Evolutionary conservation across 2,113 vertebrate species (phyloP).

Genomic region (Furnarius figulus): DNA sequence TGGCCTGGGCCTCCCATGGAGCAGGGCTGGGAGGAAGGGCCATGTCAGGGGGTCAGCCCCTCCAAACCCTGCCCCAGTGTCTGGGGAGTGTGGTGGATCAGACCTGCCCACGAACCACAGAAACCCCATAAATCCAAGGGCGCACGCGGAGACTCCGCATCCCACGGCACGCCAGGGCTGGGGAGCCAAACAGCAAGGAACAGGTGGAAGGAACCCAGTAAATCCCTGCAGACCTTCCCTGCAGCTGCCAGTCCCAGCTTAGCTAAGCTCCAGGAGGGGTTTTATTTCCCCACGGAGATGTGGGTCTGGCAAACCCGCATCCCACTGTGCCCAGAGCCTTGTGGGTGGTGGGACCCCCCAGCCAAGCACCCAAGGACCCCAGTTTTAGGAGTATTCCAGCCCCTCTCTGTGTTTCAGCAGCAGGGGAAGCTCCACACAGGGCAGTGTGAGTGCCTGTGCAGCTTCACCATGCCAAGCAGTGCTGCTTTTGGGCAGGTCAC

Average conservation of each 20-base stretch:
- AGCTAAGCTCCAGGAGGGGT: background rate
- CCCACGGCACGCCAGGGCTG: accelerated
- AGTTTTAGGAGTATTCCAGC: background rate
- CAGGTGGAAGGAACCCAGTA: background rate
- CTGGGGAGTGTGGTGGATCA: background rate
- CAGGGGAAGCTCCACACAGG: background rate
- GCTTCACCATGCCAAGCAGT: background rate
- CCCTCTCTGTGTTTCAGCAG: background rate
- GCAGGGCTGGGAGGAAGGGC: background rate
- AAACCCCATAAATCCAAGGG: background rate
- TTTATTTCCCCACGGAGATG: background rate
- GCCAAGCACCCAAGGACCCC: background rate
- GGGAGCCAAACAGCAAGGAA: background rate
- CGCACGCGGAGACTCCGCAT: accelerated
- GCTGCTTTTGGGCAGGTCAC: background rate
- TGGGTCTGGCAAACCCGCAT: background rate
- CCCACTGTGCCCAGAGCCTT: accelerated
- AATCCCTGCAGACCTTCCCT: background rate
- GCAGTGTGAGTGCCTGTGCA: background rate
- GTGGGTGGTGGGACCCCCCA: background rate
- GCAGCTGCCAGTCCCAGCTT: background rate
- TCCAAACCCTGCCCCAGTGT: background rate
- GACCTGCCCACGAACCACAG: background rate
- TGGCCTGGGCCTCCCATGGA: background rate
- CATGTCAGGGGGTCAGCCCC: accelerated